Conservation (phyloP, 1,140 invertebrate species). For the Micrasema minimum region DNA sequence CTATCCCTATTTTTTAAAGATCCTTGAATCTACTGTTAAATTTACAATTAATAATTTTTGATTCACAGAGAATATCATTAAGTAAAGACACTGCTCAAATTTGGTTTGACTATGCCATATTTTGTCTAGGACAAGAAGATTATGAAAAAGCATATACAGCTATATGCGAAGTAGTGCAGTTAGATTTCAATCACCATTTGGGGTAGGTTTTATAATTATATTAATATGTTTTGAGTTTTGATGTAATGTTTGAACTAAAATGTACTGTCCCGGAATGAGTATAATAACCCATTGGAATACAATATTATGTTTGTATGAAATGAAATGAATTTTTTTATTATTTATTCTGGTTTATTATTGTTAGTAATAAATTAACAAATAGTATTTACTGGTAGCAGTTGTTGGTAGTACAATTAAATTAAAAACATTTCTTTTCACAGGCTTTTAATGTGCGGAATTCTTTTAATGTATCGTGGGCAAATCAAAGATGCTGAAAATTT, state of each 20-base stretch:
- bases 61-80: slow-evolving; percentile 15
- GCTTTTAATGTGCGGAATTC: slow-evolving; percentile 10
- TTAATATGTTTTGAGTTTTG: too few species aligned
- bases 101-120: slow-evolving; percentile 37
- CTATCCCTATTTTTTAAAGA: too few species aligned
- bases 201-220: slow-evolving; percentile 22
- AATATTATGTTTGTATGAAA: too few species aligned
- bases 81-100: slow-evolving; percentile 11
- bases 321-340: too few species aligned
- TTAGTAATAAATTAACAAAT: too few species aligned
- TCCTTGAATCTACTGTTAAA: too few species aligned
- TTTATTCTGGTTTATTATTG: too few species aligned
- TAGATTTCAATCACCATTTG: slow-evolving; percentile 27
- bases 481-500: slow-evolving; percentile 37
- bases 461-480: slow-evolving; percentile 19
- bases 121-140: slow-evolving; percentile 1
- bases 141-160: slow-evolving; percentile 26
- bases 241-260: too few species aligned
- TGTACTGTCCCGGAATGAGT: too few species aligned
- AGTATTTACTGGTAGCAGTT: too few species aligned
- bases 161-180: slow-evolving; percentile 26
- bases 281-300: too few species aligned
- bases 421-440: slow-evolving; percentile 23
- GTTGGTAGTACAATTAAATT: too few species aligned
- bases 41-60: slow-evolving; percentile 13